Evolutionary conservation across 1,140 invertebrate genomes (phyloP).

Genomic region (Pogonomyrmex barbatus): DNA sequence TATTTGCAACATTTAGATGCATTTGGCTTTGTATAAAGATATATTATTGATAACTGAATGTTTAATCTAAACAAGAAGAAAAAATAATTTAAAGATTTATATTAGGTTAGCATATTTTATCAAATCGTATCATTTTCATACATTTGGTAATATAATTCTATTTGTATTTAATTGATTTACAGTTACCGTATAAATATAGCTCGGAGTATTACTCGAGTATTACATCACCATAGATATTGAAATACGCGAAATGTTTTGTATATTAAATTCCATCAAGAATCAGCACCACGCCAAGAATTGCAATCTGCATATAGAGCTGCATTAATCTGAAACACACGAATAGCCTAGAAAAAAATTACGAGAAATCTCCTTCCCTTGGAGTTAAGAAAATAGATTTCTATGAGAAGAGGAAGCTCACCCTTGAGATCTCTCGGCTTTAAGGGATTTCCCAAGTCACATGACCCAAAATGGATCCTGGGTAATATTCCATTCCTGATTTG

Average conservation of each 20-base stretch:
- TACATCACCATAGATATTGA: background rate
- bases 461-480: slow-evolving; percentile 56
- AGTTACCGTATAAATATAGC: background rate
- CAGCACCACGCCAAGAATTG: background rate
- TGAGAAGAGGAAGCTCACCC: slow-evolving; percentile 31
- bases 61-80: background rate
- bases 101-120: background rate
- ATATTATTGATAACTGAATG: background rate
- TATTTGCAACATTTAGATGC: background rate
- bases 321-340: slow-evolving; percentile 11
- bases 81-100: background rate
- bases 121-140: background rate
- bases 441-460: slow-evolving; percentile 67
- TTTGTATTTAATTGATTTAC: slow-evolving; percentile 32
- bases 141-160: background rate
- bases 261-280: slow-evolving; percentile 45
- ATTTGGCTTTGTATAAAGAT: background rate
- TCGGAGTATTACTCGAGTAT: background rate
- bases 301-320: slow-evolving; percentile 3
- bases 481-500: slow-evolving; percentile 25
- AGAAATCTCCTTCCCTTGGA: background rate
- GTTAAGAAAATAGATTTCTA: slow-evolving; percentile 32
- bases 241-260: slow-evolving; percentile 36
- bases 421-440: slow-evolving; percentile 69
- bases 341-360: slow-evolving; percentile 13